Evolutionary conservation across 2,888 invertebrate species (phyloP).

Genomic region (Ichneumoninae sp.): DNA sequence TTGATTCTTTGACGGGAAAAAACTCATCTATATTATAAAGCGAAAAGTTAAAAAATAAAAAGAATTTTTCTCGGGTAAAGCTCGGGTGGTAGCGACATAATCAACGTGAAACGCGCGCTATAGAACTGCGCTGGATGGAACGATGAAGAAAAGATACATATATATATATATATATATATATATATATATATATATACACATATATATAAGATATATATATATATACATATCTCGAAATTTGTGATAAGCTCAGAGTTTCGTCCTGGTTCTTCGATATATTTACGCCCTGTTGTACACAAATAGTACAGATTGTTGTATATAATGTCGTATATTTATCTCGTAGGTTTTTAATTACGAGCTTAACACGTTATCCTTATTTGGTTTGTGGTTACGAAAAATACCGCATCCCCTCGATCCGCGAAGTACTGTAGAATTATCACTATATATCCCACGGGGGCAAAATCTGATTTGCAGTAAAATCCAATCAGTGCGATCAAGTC

Average conservation of each 20-base stretch:
- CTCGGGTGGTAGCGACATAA: not conserved
- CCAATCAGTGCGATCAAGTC: slow-evolving; percentile 47
- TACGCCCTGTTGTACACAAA: not conserved
- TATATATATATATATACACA: not conserved
- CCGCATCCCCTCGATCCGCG: not conserved
- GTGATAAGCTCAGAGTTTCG: not conserved
- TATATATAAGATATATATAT: not conserved
- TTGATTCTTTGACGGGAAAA: slow-evolving; percentile 5
- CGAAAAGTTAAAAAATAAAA: not conserved
- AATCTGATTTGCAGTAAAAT: slow-evolving; percentile 40
- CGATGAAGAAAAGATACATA: not conserved
- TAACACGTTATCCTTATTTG: not conserved
- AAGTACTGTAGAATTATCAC: slow-evolving; percentile 7
- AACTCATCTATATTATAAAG: slow-evolving; percentile 15
- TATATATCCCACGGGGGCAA: not conserved
- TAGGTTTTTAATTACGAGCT: not conserved
- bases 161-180: not conserved
- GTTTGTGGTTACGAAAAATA: not conserved
- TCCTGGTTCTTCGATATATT: not conserved
- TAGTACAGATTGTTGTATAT: not conserved
- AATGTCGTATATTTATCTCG: not conserved
- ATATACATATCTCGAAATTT: not conserved
- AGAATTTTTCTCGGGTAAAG: not conserved
- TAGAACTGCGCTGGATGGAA: not conserved
- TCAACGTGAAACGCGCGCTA: not conserved